Percentiles rank a stretch among this genome's conserved stretches.
Evolutionary conservation across 1,140 invertebrate genomes (phyloP).

Genomic region (Drosophila bifasciata): DNA sequence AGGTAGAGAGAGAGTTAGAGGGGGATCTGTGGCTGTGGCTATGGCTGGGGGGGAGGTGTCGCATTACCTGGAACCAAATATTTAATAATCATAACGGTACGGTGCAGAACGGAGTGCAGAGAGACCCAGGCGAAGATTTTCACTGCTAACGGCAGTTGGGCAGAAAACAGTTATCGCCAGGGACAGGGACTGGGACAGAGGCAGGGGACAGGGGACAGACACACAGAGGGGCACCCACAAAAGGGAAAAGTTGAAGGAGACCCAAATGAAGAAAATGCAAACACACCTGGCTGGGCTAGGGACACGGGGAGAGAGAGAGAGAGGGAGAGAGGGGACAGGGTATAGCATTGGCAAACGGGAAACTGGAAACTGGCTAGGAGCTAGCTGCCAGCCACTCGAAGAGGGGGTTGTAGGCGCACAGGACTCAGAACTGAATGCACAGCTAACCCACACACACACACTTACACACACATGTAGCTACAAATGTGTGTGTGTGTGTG

Average conservation of each 20-base stretch:
- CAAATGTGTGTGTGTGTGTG: not conserved
- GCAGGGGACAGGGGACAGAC: slow-evolving; percentile 39
- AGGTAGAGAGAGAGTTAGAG: too few species aligned
- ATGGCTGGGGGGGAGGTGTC: slow-evolving; percentile 59
- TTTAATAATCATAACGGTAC: slow-evolving; percentile 79
- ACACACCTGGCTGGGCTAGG: too few species aligned
- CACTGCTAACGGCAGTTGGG: slow-evolving; percentile 61
- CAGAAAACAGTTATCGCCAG: slow-evolving; percentile 35
- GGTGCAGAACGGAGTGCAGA: slow-evolving; percentile 37
- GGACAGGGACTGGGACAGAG: slow-evolving; percentile 18
- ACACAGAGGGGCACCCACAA: too few species aligned
- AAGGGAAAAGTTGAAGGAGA: too few species aligned
- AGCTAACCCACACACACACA: slow-evolving; percentile 21
- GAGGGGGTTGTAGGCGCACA: slow-evolving; percentile 7
- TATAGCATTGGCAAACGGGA: slow-evolving; percentile 29
- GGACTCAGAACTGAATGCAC: too few species aligned
- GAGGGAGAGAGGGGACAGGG: slow-evolving; percentile 1
- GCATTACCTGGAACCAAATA: slow-evolving; percentile 62
- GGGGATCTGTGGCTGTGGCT: too few species aligned
- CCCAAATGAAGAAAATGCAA: too few species aligned
- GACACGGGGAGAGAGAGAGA: too few species aligned
- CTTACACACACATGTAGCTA: slow-evolving; percentile 18
- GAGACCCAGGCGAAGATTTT: slow-evolving; percentile 48
- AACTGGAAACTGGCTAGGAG: slow-evolving; percentile 27
- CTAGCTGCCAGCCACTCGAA: not conserved